Conservation (phyloP, 2,888 invertebrate species). For the Tryphoninae sp. region DNA sequence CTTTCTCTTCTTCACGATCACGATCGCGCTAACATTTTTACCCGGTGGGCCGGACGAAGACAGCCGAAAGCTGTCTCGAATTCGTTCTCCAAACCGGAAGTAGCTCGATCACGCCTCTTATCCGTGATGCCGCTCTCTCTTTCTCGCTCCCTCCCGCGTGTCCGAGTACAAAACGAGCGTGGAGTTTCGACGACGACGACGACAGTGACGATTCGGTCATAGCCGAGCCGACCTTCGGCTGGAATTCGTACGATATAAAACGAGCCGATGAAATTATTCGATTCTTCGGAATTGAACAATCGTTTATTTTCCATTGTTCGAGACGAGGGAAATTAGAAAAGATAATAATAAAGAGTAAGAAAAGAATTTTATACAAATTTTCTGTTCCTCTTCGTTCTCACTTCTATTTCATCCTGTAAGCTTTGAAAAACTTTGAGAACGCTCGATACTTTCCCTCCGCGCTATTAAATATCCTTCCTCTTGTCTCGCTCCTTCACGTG, state of each 20-base stretch:
- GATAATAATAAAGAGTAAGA: neutral
- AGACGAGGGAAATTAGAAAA: neutral
- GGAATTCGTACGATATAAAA: neutral
- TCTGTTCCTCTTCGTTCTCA: neutral
- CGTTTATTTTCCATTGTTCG: constrained; percentile 11
- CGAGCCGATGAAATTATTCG: constrained; percentile 46
- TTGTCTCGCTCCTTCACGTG: constrained; percentile 43
- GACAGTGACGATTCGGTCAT: neutral
- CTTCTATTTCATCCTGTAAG: neutral
- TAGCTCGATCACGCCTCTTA: constrained; percentile 51
- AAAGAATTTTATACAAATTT: neutral
- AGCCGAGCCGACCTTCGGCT: neutral
- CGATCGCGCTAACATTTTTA: neutral
- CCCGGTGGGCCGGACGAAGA: constrained; percentile 4
- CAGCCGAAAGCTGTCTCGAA: constrained; percentile 6
- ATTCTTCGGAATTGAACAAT: constrained; percentile 47
- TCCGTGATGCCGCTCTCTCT: constrained; percentile 53
- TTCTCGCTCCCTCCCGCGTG: constrained; percentile 23
- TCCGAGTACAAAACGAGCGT: neutral
- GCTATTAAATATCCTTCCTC: neutral
- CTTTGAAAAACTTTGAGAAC: neutral
- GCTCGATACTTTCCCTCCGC: neutral
- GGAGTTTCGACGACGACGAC: neutral
- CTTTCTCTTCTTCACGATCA: constrained; percentile 15
- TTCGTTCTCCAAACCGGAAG: constrained; percentile 56